Evolutionary conservation across 2,113 vertebrate species (phyloP), one percentile per base, ranked within the genome.

Genomic region (Coptodon rendalli): DNA sequence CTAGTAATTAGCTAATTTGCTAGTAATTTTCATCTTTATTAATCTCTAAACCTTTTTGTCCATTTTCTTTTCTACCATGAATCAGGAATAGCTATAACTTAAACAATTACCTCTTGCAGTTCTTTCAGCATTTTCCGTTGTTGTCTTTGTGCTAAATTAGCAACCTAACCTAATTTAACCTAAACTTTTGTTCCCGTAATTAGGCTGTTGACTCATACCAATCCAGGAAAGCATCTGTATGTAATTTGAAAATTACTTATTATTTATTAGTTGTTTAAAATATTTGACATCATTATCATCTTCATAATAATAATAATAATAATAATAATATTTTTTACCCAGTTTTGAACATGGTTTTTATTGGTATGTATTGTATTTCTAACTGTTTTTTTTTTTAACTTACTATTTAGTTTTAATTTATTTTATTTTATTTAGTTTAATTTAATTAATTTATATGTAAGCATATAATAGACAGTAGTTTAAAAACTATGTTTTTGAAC

Each of bases 21-120:
- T 66, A 5, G 16, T 54, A 31, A n/a, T 80, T 22, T 17, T 34
- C 17, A 19, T 48, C 22, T 45, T n/a, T 59, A 59, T 31, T 29
- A 3, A 0, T 50, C 17, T 50, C 5, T 56, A 52, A 53, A 73
- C 7, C 16, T 2, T 19, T 38, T 68, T 68, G 40, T 40, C n/a
- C 11, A 68, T 24, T 40, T 68, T 68, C 11, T 68, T 34, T 85
- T 85, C 1, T 27, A 48, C 40, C 24, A 48, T 10, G 40, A 48
- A 34, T 6, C 7, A 11, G 4, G 3, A 85, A 59, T 4, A 22
- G 3, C 1, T 2, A 0, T 9, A 5, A 89, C 43, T 79, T 3
- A 61, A 81, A 50, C 1, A 6, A 34, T 89, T 84, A 94, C 95
- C 87, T 93, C 86, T 10, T 91, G 87, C 48, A 95, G 80, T 66